Evolutionary conservation across 2,797 vertebrate genomes (phyloP).

Genomic region (Selene dorsalis): DNA sequence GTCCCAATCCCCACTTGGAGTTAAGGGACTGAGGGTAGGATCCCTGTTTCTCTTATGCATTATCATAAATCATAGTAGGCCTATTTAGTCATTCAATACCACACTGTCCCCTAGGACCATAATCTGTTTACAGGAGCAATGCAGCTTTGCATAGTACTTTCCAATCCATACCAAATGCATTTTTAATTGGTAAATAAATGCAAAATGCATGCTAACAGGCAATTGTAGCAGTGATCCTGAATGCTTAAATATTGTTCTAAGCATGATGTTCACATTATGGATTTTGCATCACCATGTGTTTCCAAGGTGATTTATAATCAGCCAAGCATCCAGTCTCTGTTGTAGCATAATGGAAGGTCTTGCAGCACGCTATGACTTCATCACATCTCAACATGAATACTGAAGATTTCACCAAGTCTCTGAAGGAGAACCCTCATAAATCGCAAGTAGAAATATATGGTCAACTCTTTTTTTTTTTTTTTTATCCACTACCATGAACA

Average conservation of each 20-base stretch:
- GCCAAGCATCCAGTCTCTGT: conserved; percentile 64
- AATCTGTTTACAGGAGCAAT: conserved; percentile 85
- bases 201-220: conserved; percentile 84
- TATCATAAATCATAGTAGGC: conserved; percentile 88
- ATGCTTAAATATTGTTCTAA: conserved; percentile 84
- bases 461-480: background rate
- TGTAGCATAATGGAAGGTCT: conserved; percentile 73
- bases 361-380: conserved; percentile 72
- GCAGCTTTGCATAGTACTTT: conserved; percentile 84
- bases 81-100: conserved; percentile 87
- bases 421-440: conserved; percentile 31
- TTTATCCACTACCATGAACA: no score
- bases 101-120: conserved; percentile 82
- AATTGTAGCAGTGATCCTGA: conserved; percentile 79
- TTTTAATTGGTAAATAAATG: conserved; percentile 87
- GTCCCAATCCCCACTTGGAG: conserved; percentile 71
- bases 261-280: conserved; percentile 84
- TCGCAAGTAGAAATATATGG: conserved; percentile 2
- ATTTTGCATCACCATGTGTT: conserved; percentile 82
- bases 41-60: conserved; percentile 80
- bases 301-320: conserved; percentile 85
- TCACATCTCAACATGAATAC: conserved; percentile 75
- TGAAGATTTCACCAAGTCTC: conserved; percentile 62
- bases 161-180: conserved; percentile 87
- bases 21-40: conserved; percentile 71